Evolutionary conservation across 2,113 vertebrate genomes (phyloP).

Genomic region (Ginglymostoma cirratum): DNA sequence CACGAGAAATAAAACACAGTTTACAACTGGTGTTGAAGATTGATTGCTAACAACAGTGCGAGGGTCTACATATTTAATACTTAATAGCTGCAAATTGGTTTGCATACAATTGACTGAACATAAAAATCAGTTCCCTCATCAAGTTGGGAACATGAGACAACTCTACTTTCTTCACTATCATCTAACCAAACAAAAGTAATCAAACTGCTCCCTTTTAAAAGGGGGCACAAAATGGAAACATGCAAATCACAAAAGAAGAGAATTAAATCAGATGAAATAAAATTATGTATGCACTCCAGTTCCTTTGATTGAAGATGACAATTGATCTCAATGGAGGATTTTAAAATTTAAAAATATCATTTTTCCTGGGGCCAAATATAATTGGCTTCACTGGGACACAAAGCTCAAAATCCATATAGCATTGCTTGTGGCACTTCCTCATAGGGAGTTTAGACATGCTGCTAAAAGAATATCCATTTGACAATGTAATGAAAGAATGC

Average conservation of each 20-base stretch:
- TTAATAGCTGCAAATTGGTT: neutral
- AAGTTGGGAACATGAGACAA: neutral
- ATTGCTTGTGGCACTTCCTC: neutral
- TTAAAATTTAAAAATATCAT: neutral
- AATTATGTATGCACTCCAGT: neutral
- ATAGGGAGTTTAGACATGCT: neutral
- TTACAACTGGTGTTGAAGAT: too few relatives aligned
- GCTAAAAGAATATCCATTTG: neutral
- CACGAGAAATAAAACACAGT: constrained; percentile 5
- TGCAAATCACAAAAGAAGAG: neutral
- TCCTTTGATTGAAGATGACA: neutral
- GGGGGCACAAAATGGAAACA: neutral
- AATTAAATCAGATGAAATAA: neutral
- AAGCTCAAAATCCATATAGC: neutral
- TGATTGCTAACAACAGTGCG: neutral
- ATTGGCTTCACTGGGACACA: neutral
- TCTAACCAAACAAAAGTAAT: neutral
- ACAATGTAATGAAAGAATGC: neutral
- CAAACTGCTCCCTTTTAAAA: neutral
- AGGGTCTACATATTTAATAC: neutral
- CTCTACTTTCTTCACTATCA: neutral
- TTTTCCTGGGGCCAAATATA: neutral
- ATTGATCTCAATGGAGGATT: neutral
- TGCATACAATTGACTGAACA: neutral
- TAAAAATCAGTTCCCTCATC: neutral